Conservation (phyloP, 2,888 invertebrate species). For the Flexamia atlantica region DNA sequence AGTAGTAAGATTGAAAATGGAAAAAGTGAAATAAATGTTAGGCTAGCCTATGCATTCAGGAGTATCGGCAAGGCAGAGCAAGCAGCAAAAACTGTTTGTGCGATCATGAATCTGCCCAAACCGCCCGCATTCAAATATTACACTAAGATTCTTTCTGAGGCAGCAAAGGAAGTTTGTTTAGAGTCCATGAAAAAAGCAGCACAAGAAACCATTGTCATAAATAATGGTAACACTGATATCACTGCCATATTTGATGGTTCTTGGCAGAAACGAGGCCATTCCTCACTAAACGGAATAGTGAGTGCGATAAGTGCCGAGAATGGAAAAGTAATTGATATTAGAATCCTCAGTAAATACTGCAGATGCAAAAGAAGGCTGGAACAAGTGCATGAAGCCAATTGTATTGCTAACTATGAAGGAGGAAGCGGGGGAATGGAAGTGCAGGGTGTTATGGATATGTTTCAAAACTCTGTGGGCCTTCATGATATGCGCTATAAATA, state of each 20-base stretch:
- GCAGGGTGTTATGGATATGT: constrained; percentile 64
- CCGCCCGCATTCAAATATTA: constrained; percentile 51
- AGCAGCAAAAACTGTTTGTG: constrained; percentile 62
- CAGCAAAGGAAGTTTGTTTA: constrained; percentile 16
- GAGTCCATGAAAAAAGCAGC: constrained; percentile 19
- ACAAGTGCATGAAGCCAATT: constrained; percentile 48
- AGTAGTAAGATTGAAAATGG: constrained; percentile 17
- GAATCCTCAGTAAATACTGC: constrained; percentile 47
- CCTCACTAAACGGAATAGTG: constrained; percentile 32
- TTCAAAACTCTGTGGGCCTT: constrained; percentile 57
- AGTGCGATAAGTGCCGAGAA: constrained; percentile 27
- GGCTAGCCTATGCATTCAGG: constrained; percentile 48
- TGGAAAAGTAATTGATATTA: constrained; percentile 49
- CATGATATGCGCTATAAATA: constrained; percentile 61
- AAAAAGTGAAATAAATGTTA: constrained; percentile 44
- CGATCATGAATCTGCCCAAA: constrained; percentile 45
- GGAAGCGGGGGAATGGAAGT: constrained; percentile 68
- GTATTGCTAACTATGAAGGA: constrained; percentile 65
- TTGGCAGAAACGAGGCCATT: constrained; percentile 27
- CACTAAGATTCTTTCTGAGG: constrained; percentile 29
- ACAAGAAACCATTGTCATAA: background rate
- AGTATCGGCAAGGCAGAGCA: constrained; percentile 50
- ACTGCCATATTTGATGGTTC: constrained; percentile 34
- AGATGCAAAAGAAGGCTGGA: constrained; percentile 51
- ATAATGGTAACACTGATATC: constrained; percentile 9